These are phyloP conservation scores for Avahi laniger DNA, from an alignment of 2,797 vertebrate genomes.

Conservation along the genomic window DNA sequence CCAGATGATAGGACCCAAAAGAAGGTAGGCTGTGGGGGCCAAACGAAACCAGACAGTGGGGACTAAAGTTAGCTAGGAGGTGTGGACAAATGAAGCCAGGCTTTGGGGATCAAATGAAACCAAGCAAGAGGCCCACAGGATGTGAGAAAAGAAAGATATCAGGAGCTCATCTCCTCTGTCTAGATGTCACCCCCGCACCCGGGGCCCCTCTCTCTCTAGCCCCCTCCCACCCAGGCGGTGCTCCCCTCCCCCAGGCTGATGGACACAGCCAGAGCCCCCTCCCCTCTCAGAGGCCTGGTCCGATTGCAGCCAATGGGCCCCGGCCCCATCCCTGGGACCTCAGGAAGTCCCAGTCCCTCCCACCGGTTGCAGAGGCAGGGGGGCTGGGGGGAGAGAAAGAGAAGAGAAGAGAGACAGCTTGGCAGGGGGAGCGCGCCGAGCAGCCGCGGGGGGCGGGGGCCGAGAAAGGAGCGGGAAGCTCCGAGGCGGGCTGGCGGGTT, in stretches of 20 bases:
- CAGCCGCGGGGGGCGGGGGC: slow-evolving; percentile 75
- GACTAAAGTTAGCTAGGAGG: slow-evolving; percentile 34
- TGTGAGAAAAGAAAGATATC: slow-evolving; percentile 64
- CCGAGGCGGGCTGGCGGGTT: slow-evolving; percentile 65
- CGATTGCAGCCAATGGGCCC: slow-evolving; percentile 72
- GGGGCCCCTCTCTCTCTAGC: slow-evolving; percentile 49
- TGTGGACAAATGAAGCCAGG: slow-evolving; percentile 50
- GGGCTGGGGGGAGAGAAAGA: slow-evolving; percentile 44
- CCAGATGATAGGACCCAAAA: slow-evolving; percentile 12
- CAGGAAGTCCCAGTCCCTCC: slow-evolving; percentile 81
- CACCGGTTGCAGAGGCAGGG: slow-evolving; percentile 76
- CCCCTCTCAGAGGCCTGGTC: slow-evolving; percentile 67
- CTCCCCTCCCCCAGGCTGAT: slow-evolving; percentile 60
- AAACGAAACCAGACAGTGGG: background rate
- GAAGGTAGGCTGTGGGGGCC: background rate
- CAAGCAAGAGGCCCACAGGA: slow-evolving; percentile 70
- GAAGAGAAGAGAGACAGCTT: slow-evolving; percentile 76
- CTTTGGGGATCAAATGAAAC: slow-evolving; percentile 50
- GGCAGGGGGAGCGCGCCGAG: slow-evolving; percentile 75
- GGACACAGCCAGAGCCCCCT: slow-evolving; percentile 62
- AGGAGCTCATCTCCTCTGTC: slow-evolving; percentile 65
- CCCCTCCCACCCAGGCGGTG: slow-evolving; percentile 45
- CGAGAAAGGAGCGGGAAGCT: slow-evolving; percentile 74
- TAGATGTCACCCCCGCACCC: slow-evolving; percentile 59
- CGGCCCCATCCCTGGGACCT: slow-evolving; percentile 77